phyloP scores from a whole-genome alignment of 2,113 vertebrate species.

The Lamprotornis superbus region DNA sequence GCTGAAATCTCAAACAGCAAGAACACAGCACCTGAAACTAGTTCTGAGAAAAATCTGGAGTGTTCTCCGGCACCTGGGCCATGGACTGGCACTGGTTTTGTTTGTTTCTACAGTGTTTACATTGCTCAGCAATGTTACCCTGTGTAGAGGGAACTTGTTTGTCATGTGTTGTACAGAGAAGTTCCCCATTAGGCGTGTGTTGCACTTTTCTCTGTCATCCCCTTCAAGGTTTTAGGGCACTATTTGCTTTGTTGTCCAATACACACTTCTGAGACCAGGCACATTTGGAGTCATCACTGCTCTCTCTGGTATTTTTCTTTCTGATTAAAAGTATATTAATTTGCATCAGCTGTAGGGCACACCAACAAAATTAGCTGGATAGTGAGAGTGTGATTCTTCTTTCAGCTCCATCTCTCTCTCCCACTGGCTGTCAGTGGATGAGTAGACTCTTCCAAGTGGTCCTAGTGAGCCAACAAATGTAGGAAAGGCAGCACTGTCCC shows the following conservation, averaged over 20 bases:
- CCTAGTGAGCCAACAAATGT: neutral
- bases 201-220: neutral
- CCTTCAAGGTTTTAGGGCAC: neutral
- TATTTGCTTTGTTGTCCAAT: neutral
- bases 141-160: neutral
- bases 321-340: neutral
- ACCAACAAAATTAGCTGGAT: neutral
- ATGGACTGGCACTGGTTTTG: neutral
- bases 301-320: neutral
- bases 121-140: neutral
- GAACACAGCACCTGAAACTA: neutral
- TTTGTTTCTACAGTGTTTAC: neutral
- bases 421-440: rapidly evolving
- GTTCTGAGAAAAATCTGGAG: neutral
- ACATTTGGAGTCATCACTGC: neutral
- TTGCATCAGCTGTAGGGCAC: neutral
- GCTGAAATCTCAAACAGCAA: neutral
- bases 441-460: neutral
- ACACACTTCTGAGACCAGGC: neutral
- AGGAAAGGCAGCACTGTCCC: neutral
- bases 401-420: neutral
- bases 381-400: neutral
- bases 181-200: neutral
- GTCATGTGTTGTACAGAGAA: neutral
- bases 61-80: neutral